Percentiles rank a stretch among this genome's conserved stretches.
Conservation (phyloP, 2,797 vertebrate species). For the Sebastes trivittatus region DNA sequence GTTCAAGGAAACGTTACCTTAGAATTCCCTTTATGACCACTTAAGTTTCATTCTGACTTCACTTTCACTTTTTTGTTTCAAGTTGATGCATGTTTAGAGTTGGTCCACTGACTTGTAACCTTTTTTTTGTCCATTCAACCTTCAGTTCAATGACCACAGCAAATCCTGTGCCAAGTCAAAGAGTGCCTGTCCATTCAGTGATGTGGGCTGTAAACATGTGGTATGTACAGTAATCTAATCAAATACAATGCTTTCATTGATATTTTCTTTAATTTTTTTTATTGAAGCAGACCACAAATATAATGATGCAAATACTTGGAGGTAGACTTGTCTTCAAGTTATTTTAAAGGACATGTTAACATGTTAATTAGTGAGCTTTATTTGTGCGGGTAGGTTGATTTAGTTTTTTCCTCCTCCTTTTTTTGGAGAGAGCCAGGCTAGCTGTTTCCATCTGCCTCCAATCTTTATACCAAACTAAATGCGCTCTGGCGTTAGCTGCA, state of each 20-base stretch:
- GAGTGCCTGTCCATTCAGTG: slow-evolving; percentile 87
- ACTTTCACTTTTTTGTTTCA: slow-evolving; percentile 31
- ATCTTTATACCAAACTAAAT: neutral
- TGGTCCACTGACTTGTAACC: neutral
- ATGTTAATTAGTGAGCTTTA: neutral
- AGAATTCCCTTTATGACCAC: neutral
- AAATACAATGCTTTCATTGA: neutral
- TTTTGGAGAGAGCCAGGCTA: neutral
- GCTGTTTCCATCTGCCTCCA: neutral
- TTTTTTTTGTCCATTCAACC: neutral
- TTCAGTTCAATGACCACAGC: slow-evolving; percentile 90
- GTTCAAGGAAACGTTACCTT: neutral
- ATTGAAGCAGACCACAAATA: neutral
- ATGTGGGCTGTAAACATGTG: slow-evolving; percentile 87
- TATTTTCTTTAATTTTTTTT: neutral
- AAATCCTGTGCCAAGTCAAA: slow-evolving; percentile 88
- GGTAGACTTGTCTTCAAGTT: neutral
- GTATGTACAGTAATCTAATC: slow-evolving; percentile 63
- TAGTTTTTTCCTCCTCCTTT: accelerated
- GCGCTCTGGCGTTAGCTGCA: neutral
- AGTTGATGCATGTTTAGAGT: neutral
- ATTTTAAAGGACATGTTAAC: neutral
- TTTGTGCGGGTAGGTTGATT: neutral
- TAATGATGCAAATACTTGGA: neutral
- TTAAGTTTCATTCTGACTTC: slow-evolving; percentile 29